Conservation (phyloP, 2,113 vertebrate genomes). For the Corythoichthys intestinalis region DNA sequence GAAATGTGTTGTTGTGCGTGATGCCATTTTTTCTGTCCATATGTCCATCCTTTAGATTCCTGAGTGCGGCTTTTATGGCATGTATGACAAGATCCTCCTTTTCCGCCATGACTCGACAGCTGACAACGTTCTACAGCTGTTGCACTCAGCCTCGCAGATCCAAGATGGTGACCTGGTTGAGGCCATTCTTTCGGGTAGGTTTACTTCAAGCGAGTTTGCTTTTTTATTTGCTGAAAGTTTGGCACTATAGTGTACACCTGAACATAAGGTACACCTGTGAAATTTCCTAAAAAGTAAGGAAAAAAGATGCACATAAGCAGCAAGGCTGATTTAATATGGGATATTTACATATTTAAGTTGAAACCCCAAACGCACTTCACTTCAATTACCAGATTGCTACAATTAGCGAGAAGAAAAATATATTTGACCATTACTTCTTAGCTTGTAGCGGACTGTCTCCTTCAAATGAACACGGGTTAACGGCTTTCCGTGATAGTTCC, state of each 20-base stretch:
- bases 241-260: background rate
- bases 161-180: constrained; percentile 68
- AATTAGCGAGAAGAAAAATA: too few relatives aligned
- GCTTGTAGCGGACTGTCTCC: too few relatives aligned
- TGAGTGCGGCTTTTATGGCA: constrained; percentile 64
- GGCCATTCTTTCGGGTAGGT: constrained; percentile 60
- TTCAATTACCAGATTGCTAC: too few relatives aligned
- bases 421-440: too few relatives aligned
- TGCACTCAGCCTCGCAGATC: constrained; percentile 60
- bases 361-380: too few relatives aligned
- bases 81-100: constrained; percentile 66
- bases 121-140: constrained; percentile 61
- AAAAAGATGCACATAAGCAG: too few relatives aligned
- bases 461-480: too few relatives aligned
- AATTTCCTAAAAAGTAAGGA: too few relatives aligned
- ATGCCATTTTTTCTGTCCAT: background rate
- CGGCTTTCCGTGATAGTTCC: too few relatives aligned
- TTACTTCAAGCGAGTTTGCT: background rate
- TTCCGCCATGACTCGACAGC: constrained; percentile 59
- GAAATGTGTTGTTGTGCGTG: background rate
- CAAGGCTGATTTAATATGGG: too few relatives aligned
- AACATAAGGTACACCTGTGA: too few relatives aligned
- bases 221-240: background rate
- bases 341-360: too few relatives aligned
- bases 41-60: constrained; percentile 39